These are phyloP conservation scores for Stegastes partitus DNA, from an alignment of 2,113 vertebrate species.

Conservation along the genomic window DNA sequence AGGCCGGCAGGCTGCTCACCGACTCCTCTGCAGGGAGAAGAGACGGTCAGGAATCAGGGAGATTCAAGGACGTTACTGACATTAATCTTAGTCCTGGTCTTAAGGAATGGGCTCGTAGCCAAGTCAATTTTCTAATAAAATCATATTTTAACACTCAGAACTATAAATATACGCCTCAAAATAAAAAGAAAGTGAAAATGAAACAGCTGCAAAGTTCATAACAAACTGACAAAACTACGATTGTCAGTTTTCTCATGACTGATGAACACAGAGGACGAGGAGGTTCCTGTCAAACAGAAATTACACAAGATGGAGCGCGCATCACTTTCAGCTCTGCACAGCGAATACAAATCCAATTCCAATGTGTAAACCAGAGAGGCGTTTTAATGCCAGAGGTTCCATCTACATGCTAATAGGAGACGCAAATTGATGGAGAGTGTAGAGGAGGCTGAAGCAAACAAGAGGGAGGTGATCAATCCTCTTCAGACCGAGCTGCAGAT, in stretches of 20 bases:
- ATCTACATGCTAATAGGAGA: slow-evolving; percentile 12
- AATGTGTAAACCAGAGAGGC: not conserved
- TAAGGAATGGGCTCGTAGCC: too few relatives aligned
- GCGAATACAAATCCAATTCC: slow-evolving; percentile 37
- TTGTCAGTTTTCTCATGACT: slow-evolving; percentile 8
- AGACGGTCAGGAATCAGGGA: slow-evolving; percentile 1
- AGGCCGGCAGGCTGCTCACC: slow-evolving; percentile 73
- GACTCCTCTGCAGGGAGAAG: slow-evolving; percentile 67
- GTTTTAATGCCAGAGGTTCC: slow-evolving; percentile 18
- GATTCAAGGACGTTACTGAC: not conserved
- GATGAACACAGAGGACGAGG: not conserved
- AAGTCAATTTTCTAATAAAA: too few relatives aligned
- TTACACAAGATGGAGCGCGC: not conserved
- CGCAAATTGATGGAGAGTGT: slow-evolving; percentile 5
- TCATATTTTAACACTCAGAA: too few relatives aligned
- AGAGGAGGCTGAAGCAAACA: not conserved
- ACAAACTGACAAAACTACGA: not conserved
- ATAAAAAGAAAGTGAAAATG: not conserved
- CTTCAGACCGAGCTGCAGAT: slow-evolving; percentile 8
- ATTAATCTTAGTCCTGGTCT: too few relatives aligned
- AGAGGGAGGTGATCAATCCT: slow-evolving; percentile 29
- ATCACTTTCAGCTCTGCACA: slow-evolving; percentile 4
- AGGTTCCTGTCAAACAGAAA: slow-evolving; percentile 11
- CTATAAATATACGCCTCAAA: too few relatives aligned
- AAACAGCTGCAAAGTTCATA: not conserved